Evolutionary conservation across 2,797 vertebrate species (phyloP).

Genomic region (Etheostoma nigrum): DNA sequence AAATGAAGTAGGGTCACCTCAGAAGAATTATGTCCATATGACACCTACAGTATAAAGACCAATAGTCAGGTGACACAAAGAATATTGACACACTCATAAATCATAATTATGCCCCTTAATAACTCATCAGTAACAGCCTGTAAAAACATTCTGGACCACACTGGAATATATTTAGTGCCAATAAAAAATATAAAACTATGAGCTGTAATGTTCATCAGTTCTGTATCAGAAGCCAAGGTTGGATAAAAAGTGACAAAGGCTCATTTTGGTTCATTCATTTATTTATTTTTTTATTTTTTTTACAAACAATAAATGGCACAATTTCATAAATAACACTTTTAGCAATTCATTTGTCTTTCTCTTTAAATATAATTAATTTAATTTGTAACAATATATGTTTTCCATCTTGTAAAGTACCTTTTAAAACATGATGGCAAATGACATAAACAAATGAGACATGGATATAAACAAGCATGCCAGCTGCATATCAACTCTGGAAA

Average conservation of each 20-base stretch:
- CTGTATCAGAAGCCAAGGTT: conserved; percentile 1
- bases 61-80: conserved; percentile 35
- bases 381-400: conserved; percentile 58
- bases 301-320: conserved; percentile 78
- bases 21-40: conserved; percentile 18
- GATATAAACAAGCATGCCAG: conserved; percentile 73
- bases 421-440: conserved; percentile 46
- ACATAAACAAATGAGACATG: conserved; percentile 43
- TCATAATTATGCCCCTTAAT: conserved; percentile 22
- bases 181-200: conserved; percentile 37
- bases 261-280: conserved; percentile 40
- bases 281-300: conserved; percentile 50
- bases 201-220: neutral
- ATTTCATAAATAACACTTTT: conserved; percentile 71
- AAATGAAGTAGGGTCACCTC: conserved; percentile 47
- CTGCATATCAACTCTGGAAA: conserved; percentile 62
- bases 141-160: conserved; percentile 33
- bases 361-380: conserved; percentile 61
- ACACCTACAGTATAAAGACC: conserved; percentile 26
- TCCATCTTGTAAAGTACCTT: conserved; percentile 60
- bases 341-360: conserved; percentile 50
- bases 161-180: conserved; percentile 17
- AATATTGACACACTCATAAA: conserved; percentile 34
- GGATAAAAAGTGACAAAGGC: neutral
- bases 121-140: conserved; percentile 24